Evolutionary conservation across 2,888 invertebrate genomes (phyloP).

Genomic region (Incurvaria masculella): DNA sequence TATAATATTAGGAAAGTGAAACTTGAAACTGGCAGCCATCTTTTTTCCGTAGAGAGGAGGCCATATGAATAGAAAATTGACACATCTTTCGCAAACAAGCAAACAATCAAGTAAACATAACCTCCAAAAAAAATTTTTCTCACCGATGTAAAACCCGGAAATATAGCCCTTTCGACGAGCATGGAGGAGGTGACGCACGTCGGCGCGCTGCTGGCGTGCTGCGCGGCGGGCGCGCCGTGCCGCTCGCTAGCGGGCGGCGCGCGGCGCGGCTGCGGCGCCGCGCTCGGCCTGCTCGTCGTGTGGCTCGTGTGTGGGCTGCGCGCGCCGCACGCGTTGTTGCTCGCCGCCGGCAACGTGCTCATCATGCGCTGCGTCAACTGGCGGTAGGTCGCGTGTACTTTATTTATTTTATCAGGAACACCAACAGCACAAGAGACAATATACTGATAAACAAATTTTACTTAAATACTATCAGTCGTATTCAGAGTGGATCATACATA

Average conservation of each 20-base stretch:
- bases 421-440: no score
- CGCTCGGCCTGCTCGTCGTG: slow-evolving; percentile 56
- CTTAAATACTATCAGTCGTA: neutral
- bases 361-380: slow-evolving; percentile 58
- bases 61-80: no score
- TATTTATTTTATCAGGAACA: no score
- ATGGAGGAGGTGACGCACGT: slow-evolving; percentile 26
- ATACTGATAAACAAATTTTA: neutral
- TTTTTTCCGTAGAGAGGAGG: no score
- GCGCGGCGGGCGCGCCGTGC: slow-evolving; percentile 59
- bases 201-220: slow-evolving; percentile 37
- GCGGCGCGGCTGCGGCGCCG: slow-evolving; percentile 59
- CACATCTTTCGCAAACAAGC: no score
- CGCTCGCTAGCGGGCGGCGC: slow-evolving; percentile 48
- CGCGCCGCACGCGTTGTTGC: slow-evolving; percentile 55
- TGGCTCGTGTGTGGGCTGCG: slow-evolving; percentile 59
- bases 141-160: no score
- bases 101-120: no score
- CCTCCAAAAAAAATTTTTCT: no score
- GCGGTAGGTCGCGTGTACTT: slow-evolving; percentile 37
- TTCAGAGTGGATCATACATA: neutral
- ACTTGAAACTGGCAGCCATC: no score
- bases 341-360: slow-evolving; percentile 58
- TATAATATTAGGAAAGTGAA: no score
- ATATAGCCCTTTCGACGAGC: no score